phyloP scores from a whole-genome alignment of 2,888 invertebrate species.

The Eupithecia dodoneata region DNA sequence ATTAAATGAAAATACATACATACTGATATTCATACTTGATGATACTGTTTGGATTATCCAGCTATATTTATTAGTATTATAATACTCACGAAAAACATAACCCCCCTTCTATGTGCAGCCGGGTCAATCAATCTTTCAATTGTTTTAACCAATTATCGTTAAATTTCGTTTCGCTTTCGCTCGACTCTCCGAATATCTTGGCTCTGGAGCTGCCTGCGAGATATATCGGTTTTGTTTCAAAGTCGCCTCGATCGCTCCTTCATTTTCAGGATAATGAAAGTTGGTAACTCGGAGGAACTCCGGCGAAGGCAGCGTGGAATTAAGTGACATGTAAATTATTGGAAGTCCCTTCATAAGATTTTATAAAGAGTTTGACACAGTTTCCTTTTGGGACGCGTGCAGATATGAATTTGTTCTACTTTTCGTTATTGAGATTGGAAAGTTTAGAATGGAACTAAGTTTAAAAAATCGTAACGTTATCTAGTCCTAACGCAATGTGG shows the following conservation, averaged over 20 bases:
- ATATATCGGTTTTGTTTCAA: slow-evolving; percentile 73
- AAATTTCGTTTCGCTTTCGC: not conserved
- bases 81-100: too few relatives aligned
- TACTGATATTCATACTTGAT: too few relatives aligned
- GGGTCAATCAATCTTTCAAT: too few relatives aligned
- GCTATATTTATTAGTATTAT: too few relatives aligned
- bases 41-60: too few relatives aligned
- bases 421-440: not conserved
- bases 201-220: slow-evolving; percentile 47
- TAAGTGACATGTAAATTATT: slow-evolving; percentile 49
- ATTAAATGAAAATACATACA: too few relatives aligned
- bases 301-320: slow-evolving; percentile 46
- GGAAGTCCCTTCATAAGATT: slow-evolving; percentile 44
- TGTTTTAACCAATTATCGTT: not conserved
- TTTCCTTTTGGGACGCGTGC: slow-evolving; percentile 30
- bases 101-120: too few relatives aligned
- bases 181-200: not conserved
- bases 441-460: not conserved
- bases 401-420: slow-evolving; percentile 7
- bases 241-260: slow-evolving; percentile 58
- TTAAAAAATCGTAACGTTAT: too few relatives aligned
- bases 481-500: too few relatives aligned
- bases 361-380: slow-evolving; percentile 44
- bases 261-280: slow-evolving; percentile 57
- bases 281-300: slow-evolving; percentile 45